Base-by-base conservation (phyloP, 2,888 invertebrate genomes). In the Griposia aprilina region DNA sequence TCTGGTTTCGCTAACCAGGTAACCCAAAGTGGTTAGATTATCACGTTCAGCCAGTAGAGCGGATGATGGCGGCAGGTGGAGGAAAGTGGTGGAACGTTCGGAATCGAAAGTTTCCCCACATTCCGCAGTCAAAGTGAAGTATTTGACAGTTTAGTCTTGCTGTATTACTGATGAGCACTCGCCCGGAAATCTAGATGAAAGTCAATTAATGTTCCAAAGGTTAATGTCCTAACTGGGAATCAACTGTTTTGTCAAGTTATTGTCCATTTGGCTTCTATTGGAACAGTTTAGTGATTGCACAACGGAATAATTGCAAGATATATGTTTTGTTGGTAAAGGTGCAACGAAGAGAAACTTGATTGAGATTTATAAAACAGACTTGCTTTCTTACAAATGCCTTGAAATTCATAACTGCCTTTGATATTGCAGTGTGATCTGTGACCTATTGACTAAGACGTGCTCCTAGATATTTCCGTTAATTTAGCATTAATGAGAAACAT, bases 31-130 rank as follows among this genome's bases (percentile, higher is more conserved):
- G 72, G 81, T 59, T 57, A 78, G 68, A 83, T 87, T 80, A 85
- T 79, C 77, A 70, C 48, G 83, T 76, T 77, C 74, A 52, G 75
- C 70, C 89, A 88, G 69, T 77, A 60, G 88, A 89, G 81, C 87
- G 85, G 60, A 82, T 87, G 77, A 89, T 85, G 71, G 52, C 23
- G 72, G 48, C 87, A 87, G 89, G 62, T 88, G 88, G 23, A 62
- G 72, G 80, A 80, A 85, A 87, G 82, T 82, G 75, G 59, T 75
- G 79, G 79, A 67, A 73, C 62, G 67, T 41, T 73, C n/a, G 71
- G 48, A 63, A 84, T 63, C 76, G 85, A 86, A 87, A 86, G 87
- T 86, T 55, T 69, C 7, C 55, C 74, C 55, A 84, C 69, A 85
- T 80, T 84, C 74, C 63, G 48, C 71, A 20, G 57, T 26, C 30